Percentiles rank a stretch among this genome's conserved stretches.
phyloP scores from a whole-genome alignment of 2,113 vertebrate genomes.

The Corapipo altera region DNA sequence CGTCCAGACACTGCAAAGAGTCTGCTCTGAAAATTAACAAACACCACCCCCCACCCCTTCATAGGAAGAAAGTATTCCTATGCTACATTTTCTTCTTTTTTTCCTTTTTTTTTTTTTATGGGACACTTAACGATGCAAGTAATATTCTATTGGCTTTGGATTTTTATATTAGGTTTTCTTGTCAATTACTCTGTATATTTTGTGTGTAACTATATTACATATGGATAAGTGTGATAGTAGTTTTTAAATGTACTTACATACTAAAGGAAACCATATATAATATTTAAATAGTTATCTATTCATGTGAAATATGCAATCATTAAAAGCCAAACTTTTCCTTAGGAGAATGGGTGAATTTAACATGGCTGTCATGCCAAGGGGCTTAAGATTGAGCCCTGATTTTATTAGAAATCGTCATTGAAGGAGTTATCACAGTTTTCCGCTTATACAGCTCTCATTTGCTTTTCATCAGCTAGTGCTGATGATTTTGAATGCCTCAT shows the following conservation, averaged over 20 bases:
- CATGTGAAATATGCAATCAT: background rate
- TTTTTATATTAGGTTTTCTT: background rate
- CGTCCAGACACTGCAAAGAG: background rate
- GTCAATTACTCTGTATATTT: background rate
- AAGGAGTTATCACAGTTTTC: conserved; percentile 8
- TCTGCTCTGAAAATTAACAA: background rate
- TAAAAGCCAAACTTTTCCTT: background rate
- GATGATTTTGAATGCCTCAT: conserved; percentile 54
- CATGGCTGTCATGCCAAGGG: background rate
- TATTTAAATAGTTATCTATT: background rate
- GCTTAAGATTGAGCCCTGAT: background rate
- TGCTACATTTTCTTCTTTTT: no score
- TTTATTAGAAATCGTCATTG: background rate
- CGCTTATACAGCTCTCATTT: background rate
- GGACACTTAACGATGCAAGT: background rate
- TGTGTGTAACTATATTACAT: background rate
- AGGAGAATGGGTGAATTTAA: background rate
- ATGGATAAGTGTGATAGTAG: background rate
- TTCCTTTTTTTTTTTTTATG: background rate
- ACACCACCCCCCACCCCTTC: background rate
- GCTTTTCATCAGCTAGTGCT: conserved; percentile 9
- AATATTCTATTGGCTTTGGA: background rate
- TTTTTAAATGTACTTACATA: background rate
- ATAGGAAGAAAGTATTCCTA: background rate
- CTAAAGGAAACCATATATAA: background rate